Evolutionary conservation across 2,113 vertebrate genomes (phyloP).

Genomic region (Cichladusa arquata): DNA sequence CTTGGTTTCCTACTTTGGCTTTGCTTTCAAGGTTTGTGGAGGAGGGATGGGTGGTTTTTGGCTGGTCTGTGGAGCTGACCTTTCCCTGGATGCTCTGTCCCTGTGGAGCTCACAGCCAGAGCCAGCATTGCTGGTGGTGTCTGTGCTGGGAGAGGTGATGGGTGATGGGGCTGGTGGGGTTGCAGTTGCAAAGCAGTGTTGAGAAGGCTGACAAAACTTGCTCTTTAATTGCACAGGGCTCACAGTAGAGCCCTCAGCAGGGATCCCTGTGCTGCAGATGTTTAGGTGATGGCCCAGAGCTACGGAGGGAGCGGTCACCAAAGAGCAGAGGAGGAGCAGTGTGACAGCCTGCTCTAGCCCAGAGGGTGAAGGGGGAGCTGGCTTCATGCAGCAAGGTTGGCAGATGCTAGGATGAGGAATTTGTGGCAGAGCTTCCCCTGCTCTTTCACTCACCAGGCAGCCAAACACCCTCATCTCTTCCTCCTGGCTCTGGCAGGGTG

Average conservation of each 20-base stretch:
- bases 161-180: neutral
- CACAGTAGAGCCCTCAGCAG: neutral
- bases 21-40: neutral
- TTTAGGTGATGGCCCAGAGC: neutral
- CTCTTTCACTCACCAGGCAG: neutral
- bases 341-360: neutral
- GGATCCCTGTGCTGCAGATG: neutral
- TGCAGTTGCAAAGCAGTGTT: neutral
- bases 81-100: neutral
- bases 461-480: neutral
- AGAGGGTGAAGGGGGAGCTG: neutral
- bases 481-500: neutral
- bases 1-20: neutral
- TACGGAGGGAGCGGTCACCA: neutral
- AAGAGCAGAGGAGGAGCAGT: neutral
- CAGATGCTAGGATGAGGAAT: neutral
- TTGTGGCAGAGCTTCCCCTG: neutral
- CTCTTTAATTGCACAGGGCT: neutral
- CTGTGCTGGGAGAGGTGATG: neutral
- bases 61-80: neutral
- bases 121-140: neutral
- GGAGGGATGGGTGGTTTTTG: neutral
- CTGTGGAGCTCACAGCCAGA: neutral
- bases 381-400: neutral
- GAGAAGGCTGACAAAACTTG: neutral